Conservation (phyloP, 2,113 vertebrate species). For the Chaetops frenatus region DNA sequence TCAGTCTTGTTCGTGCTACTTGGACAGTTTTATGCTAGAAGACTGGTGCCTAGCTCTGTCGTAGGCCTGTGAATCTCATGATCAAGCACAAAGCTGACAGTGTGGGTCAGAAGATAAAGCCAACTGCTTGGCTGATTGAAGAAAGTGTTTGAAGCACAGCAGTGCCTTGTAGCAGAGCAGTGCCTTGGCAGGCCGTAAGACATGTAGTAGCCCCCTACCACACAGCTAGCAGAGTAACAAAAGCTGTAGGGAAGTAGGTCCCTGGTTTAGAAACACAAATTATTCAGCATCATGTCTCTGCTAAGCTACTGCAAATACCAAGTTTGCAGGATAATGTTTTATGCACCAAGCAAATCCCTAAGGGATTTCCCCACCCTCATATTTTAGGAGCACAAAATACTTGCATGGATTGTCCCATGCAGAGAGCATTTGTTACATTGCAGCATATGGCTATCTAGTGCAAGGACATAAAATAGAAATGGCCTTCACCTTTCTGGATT, state of each 20-base stretch:
- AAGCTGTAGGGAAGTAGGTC: background rate
- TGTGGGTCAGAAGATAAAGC: background rate
- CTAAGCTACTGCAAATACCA: background rate
- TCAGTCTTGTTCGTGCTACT: background rate
- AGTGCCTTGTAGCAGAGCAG: background rate
- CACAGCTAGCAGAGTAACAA: background rate
- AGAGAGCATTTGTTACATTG: background rate
- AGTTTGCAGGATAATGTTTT: background rate
- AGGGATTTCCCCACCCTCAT: background rate
- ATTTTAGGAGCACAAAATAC: background rate
- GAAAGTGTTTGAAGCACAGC: background rate
- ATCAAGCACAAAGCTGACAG: constrained; percentile 12
- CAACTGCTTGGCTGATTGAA: background rate
- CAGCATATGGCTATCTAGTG: background rate
- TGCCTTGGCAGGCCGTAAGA: background rate
- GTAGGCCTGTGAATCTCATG: background rate
- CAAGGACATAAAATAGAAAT: background rate
- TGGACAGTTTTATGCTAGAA: background rate
- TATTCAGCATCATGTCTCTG: background rate
- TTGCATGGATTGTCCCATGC: background rate
- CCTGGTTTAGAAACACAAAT: background rate
- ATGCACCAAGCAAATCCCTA: background rate
- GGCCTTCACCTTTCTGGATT: background rate
- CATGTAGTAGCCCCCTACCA: background rate
- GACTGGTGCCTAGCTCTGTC: background rate